Percentiles rank a stretch among this genome's conserved stretches.
phyloP scores from a whole-genome alignment of 2,888 invertebrate genomes.

The Lasiommata megera region DNA sequence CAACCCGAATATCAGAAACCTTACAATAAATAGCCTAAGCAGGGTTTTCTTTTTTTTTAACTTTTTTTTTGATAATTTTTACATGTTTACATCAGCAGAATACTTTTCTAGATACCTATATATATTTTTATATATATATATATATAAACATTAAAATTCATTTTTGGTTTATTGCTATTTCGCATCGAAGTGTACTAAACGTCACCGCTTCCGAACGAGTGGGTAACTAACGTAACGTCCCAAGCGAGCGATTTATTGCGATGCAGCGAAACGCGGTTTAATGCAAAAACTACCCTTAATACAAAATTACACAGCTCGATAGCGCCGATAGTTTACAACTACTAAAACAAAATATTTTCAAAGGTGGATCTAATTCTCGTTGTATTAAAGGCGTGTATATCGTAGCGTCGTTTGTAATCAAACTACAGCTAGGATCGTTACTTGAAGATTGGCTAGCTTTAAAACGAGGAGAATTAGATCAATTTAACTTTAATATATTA shows the following conservation, averaged over 20 bases:
- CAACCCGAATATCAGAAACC: conserved; percentile 72
- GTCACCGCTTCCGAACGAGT: conserved; percentile 47
- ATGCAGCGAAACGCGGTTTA: neutral
- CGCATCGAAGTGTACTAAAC: conserved; percentile 60
- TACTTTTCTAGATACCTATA: conserved; percentile 76
- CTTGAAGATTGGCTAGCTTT: no score
- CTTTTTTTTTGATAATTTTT: conserved; percentile 72
- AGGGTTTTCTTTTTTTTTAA: conserved; percentile 69
- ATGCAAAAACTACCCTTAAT: neutral
- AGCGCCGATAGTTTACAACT: neutral
- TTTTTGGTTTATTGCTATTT: conserved; percentile 81
- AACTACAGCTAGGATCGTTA: no score
- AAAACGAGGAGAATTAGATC: no score
- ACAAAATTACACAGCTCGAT: neutral
- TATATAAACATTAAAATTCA: conserved; percentile 73
- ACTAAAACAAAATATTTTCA: neutral
- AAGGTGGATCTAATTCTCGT: no score
- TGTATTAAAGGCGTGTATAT: no score
- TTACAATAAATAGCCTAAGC: conserved; percentile 77
- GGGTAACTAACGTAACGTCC: conserved; percentile 60
- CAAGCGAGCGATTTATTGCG: conserved; percentile 1
- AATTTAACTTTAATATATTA: no score
- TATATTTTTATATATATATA: no score
- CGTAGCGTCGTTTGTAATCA: no score
- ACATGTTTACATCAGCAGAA: conserved; percentile 76